phyloP scores from a whole-genome alignment of 1,140 invertebrate species.

The Linepithema humile region DNA sequence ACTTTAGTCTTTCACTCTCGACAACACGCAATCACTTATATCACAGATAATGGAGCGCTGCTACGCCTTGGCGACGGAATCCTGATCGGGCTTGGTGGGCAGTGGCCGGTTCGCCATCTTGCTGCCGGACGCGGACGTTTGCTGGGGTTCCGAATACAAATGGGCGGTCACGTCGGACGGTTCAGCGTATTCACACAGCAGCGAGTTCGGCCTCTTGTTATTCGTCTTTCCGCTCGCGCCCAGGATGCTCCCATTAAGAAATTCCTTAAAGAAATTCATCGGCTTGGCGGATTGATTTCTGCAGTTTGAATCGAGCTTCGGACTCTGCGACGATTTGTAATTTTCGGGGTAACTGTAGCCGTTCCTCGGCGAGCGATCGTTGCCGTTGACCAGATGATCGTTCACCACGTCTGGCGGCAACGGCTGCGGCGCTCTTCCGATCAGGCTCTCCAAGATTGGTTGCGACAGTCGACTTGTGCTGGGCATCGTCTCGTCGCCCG shows the following conservation, averaged over 20 bases:
- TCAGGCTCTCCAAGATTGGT: slow-evolving; percentile 77
- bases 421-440: slow-evolving; percentile 75
- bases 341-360: slow-evolving; percentile 28
- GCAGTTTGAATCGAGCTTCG: slow-evolving; percentile 23
- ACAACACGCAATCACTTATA: slow-evolving; percentile 60
- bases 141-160: slow-evolving; percentile 89
- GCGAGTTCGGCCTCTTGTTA: slow-evolving; percentile 84
- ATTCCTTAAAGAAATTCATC: slow-evolving; percentile 80
- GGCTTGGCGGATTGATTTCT: slow-evolving; percentile 71
- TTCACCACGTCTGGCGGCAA: slow-evolving; percentile 78
- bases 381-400: slow-evolving; percentile 64
- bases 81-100: slow-evolving; percentile 87
- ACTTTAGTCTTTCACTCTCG: slow-evolving; percentile 38
- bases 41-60: slow-evolving; percentile 73
- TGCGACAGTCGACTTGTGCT: slow-evolving; percentile 81
- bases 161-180: slow-evolving; percentile 88
- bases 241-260: slow-evolving; percentile 80
- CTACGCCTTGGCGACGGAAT: slow-evolving; percentile 76
- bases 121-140: slow-evolving; percentile 83
- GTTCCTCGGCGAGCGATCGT: slow-evolving; percentile 46
- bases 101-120: slow-evolving; percentile 89
- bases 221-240: slow-evolving; percentile 65
- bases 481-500: slow-evolving; percentile 81
- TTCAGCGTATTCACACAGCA: slow-evolving; percentile 89
- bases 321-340: slow-evolving; percentile 33